These are phyloP conservation scores for Bibio marci DNA, from an alignment of 2,888 invertebrate genomes.

Conservation along the genomic window DNA sequence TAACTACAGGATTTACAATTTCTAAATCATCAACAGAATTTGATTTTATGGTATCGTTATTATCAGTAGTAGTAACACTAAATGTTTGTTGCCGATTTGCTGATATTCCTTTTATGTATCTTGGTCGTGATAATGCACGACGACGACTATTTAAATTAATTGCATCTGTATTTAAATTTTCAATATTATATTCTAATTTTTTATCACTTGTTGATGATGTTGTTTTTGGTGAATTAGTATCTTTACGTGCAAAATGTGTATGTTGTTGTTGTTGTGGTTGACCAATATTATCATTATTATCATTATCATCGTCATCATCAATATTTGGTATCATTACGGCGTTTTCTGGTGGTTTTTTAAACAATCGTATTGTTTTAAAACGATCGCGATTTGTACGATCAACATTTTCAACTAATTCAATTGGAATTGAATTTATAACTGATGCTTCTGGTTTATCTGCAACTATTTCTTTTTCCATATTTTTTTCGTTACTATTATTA, in stretches of 20 bases:
- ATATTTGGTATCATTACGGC: slow-evolving; percentile 3
- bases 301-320: neutral
- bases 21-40: neutral
- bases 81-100: neutral
- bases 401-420: slow-evolving; percentile 1
- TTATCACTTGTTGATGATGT: neutral
- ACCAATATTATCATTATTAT: neutral
- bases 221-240: neutral
- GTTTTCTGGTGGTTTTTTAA: slow-evolving; percentile 14
- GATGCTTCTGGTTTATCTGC: neutral
- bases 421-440: neutral
- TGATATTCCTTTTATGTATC: neutral
- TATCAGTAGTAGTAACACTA: neutral
- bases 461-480: neutral
- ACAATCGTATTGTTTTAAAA: slow-evolving; percentile 28
- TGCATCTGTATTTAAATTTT: neutral
- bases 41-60: neutral
- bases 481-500: neutral
- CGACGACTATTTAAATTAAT: neutral
- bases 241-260: neutral
- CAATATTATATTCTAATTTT: neutral
- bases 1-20: neutral
- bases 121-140: slow-evolving; percentile 1
- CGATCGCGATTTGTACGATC: slow-evolving; percentile 21
- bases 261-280: neutral